Conservation (phyloP, 2,888 invertebrate species). For the Merodon equestris region DNA sequence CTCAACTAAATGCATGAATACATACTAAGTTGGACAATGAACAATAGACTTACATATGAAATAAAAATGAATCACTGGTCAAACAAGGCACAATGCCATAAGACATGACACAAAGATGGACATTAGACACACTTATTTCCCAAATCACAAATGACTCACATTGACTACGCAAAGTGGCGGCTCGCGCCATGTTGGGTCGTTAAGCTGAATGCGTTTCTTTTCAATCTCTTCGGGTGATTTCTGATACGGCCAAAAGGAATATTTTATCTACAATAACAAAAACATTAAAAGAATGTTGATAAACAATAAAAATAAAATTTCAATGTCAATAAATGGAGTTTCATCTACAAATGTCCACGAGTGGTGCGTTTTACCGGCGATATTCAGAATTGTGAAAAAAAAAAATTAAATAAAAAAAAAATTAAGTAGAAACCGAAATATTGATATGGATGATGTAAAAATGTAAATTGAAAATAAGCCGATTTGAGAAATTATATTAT, state of each 20-base stretch:
- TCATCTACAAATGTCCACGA: too few relatives aligned
- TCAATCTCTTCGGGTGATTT: slow-evolving; percentile 81
- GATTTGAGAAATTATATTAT: too few relatives aligned
- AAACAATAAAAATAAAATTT: too few relatives aligned
- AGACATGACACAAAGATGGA: neutral
- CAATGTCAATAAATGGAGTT: too few relatives aligned
- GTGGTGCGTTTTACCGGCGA: neutral
- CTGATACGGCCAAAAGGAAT: slow-evolving; percentile 84
- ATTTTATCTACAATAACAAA: slow-evolving; percentile 82
- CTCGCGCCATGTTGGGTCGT: slow-evolving; percentile 83
- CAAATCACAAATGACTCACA: slow-evolving; percentile 81
- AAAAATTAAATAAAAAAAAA: too few relatives aligned
- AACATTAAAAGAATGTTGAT: slow-evolving; percentile 8
- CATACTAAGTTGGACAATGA: too few relatives aligned
- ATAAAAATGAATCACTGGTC: neutral
- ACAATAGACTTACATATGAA: neutral
- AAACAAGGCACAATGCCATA: neutral
- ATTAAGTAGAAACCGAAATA: too few relatives aligned
- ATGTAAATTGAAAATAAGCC: neutral
- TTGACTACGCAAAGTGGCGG: slow-evolving; percentile 84
- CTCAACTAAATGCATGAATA: too few relatives aligned
- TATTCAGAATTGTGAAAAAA: too few relatives aligned
- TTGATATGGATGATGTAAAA: neutral
- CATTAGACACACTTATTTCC: slow-evolving; percentile 46
- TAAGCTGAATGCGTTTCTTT: slow-evolving; percentile 81